Conservation (phyloP, 2,113 vertebrate genomes). For the Eulemur macaco region DNA sequence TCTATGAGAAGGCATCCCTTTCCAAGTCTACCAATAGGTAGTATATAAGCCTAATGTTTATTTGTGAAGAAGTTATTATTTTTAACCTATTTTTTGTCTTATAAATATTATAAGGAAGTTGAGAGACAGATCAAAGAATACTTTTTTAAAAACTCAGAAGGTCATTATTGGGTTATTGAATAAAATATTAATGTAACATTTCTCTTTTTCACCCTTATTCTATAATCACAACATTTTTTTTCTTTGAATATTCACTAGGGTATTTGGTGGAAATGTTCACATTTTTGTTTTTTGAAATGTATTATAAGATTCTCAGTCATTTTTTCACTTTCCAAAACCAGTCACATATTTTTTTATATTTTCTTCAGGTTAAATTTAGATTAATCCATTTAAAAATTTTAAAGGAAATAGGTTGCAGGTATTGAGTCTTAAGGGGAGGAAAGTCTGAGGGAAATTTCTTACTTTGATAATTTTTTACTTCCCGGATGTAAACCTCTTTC, state of each 20-base stretch:
- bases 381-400: neutral
- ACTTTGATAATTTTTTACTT: neutral
- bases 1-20: neutral
- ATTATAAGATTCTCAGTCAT: neutral
- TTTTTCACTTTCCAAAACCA: neutral
- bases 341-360: neutral
- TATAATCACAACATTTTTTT: neutral
- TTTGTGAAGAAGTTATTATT: neutral
- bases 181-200: neutral
- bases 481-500: neutral
- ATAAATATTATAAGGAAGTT: neutral
- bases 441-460: neutral
- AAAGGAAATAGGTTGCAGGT: neutral
- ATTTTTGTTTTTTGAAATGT: neutral
- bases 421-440: neutral
- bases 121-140: neutral
- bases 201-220: neutral
- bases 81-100: neutral
- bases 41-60: neutral
- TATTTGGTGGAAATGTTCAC: neutral
- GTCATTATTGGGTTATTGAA: neutral
- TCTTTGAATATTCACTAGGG: neutral
- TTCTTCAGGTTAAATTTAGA: neutral
- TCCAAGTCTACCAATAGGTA: neutral
- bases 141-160: neutral